A percentile compares a stretch with the other conserved stretches of the same genome.
These are phyloP conservation scores for honey bee (Apis mellifera) DNA, from an alignment of 1,140 invertebrate species.

Conservation along the genomic window Amel_HAv3.1 CM009932.2:15604001-15604500, in stretches of 20 bases:
- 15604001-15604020: conserved; percentile 6
- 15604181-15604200: conserved; percentile 5
- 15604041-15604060: neutral
- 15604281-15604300: neutral
- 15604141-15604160: conserved; percentile 17
- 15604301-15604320: neutral
- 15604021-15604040: neutral
- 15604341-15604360: conserved; percentile 27
- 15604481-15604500: conserved; percentile 86
- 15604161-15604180: conserved; percentile 34
- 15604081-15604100: neutral
- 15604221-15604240: neutral
- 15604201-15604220: conserved; percentile 10
- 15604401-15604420: conserved; percentile 28
- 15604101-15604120: conserved; percentile 13
- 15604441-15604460: neutral
- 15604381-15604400: neutral
- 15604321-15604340: neutral
- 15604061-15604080: neutral
- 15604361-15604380: neutral
- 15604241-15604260: neutral
- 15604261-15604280: neutral
- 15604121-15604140: conserved; percentile 2
- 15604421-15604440: conserved; percentile 26
- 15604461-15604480: conserved; percentile 73